phyloP scores from a whole-genome alignment of 2,888 invertebrate genomes.

The Neuroscelio doddi region DNA sequence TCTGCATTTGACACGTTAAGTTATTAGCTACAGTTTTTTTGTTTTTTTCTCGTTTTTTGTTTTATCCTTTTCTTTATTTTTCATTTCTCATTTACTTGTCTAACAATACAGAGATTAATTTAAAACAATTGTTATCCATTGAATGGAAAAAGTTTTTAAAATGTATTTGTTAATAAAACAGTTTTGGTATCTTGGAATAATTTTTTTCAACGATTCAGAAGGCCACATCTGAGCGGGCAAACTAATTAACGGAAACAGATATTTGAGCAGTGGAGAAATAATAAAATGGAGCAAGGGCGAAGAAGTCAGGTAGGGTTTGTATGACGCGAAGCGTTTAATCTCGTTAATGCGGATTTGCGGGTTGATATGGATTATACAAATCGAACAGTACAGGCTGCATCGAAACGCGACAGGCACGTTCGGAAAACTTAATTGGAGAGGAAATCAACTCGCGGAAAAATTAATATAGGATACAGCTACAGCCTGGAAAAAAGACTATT shows the following conservation, averaged over 20 bases:
- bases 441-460: constrained; percentile 23
- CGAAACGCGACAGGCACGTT: constrained; percentile 10
- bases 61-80: no score
- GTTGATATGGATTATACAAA: constrained; percentile 46
- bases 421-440: constrained; percentile 25
- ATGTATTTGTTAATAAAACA: no score
- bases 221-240: constrained; percentile 42
- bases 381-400: constrained; percentile 29
- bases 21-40: constrained; percentile 1
- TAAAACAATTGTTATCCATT: no score
- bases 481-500: constrained; percentile 6
- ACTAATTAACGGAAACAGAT: constrained; percentile 47
- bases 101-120: no score
- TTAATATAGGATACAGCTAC: constrained; percentile 13
- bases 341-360: constrained; percentile 52
- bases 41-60: background rate
- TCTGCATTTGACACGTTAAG: constrained; percentile 48
- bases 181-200: no score
- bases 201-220: no score
- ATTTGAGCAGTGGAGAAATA: constrained; percentile 36
- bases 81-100: no score
- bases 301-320: constrained; percentile 15
- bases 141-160: no score
- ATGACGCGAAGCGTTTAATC: constrained; percentile 54
- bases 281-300: constrained; percentile 34